Base-by-base conservation (phyloP, 2,888 invertebrate species). In the Pycnomerus fuliginosus region DNA sequence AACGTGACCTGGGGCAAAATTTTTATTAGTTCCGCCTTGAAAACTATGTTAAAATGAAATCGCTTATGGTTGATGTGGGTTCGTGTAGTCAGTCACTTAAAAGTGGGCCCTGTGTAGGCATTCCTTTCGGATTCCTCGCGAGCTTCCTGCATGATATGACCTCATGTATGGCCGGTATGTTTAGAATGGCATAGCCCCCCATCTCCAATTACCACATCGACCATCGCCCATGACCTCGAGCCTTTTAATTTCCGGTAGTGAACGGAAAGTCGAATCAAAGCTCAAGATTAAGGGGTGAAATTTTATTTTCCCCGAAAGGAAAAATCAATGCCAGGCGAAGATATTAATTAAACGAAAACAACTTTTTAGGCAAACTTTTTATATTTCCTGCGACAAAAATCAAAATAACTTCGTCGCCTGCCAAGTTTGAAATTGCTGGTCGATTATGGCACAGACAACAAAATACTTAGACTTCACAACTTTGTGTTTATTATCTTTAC, bases 101-200 rank as follows among this genome's bases (percentile, higher is more conserved):
- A 39, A 42, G 43, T 43, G 43, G 42, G 34, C 30, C 31, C 38
- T 43, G 32, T 43, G 31, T 30, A 40, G 41, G 22, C 45, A 46
- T 53, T 53, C 53, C 50, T 43, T 23, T 25, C 17, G 40, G 46
- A 53, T 53, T 53, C 53, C 53, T 43, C 23, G 36, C 46, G 44
- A 40, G 41, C 36, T 42, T 37, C 34, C 32, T 35, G 48, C 46
- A 43, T 50, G 50, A 53, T 48, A 34, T 41, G 36, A 42, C 39
- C 48, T 39, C 48, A 41, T 39, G 42, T 46, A 53, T 48, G 48
- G 36, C 45, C 46, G 37, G 48, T 41, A 45, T 53, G 39, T 42
- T 40, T 32, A 29, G 44, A 25, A 43, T 44, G 15, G 23, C 42
- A 25, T 11, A 16, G 30, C 11, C 31, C 23, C 11, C 16, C 24